Conservation (phyloP, 2,797 vertebrate species). For the Characodon lateralis region DNA sequence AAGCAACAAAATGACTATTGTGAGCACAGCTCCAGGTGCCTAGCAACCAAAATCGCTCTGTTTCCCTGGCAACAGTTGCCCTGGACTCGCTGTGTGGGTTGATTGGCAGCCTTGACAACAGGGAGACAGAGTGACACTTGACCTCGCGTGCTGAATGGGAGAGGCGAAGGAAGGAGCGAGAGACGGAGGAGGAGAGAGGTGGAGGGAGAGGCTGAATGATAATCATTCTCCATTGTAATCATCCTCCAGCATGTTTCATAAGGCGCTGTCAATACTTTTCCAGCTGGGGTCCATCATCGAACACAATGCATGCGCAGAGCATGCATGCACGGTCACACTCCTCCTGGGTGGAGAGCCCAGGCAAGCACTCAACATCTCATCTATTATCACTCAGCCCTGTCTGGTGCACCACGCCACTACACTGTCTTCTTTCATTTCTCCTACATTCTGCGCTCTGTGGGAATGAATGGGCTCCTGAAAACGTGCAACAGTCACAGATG, state of each 20-base stretch:
- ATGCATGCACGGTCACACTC: slow-evolving; percentile 62
- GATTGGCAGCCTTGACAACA: slow-evolving; percentile 84
- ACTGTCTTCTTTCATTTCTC: slow-evolving; percentile 69
- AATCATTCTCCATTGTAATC: slow-evolving; percentile 80
- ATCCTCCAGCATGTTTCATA: slow-evolving; percentile 76
- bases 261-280: slow-evolving; percentile 73
- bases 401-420: slow-evolving; percentile 62
- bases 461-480: slow-evolving; percentile 62
- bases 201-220: slow-evolving; percentile 75
- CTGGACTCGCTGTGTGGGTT: slow-evolving; percentile 77
- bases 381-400: slow-evolving; percentile 73
- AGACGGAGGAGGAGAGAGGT: slow-evolving; percentile 54
- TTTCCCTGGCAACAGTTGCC: slow-evolving; percentile 88
- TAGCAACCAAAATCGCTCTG: slow-evolving; percentile 82
- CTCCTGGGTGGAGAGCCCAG: slow-evolving; percentile 67
- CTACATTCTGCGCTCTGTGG: slow-evolving; percentile 57
- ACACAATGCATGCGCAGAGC: slow-evolving; percentile 65
- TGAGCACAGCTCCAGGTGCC: slow-evolving; percentile 83
- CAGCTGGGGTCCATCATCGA: slow-evolving; percentile 77
- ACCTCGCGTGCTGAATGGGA: slow-evolving; percentile 80
- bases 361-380: slow-evolving; percentile 75
- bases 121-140: slow-evolving; percentile 81
- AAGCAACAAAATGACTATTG: slow-evolving; percentile 84
- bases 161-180: slow-evolving; percentile 62
- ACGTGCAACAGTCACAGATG: slow-evolving; percentile 59